Base-by-base conservation (phyloP, 1,140 invertebrate species). In the Lordiphosa collinella region DNA sequence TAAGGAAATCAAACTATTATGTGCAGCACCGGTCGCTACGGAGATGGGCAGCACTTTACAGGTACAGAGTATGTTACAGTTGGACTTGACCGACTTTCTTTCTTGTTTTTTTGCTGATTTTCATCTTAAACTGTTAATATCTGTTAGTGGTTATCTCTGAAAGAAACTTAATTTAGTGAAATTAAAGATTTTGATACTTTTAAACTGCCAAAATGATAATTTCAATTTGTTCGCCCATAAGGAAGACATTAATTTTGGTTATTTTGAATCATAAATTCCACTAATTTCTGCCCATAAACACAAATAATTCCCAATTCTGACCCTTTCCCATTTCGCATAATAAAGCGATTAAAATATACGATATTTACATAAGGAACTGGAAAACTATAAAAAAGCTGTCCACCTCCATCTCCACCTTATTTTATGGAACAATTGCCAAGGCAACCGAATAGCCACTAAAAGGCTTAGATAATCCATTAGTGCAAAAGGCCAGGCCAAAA, bases 381-480 rank as follows among this genome's bases (percentile, higher is more conserved):
- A 53, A n/a, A n/a, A 9, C 1, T 10, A 2, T 22, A 46, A 16
- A 35, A 31, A 54, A 62, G 49, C 65, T 69, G 66, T 69, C 64
- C 65, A 69, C 55, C 12, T 47, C 35, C n/a, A 13, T n/a, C 29
- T 6, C 18, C 18, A 22, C 3, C 18, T 22, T 5, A 2, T 5
- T 22, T 22, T 22, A n/a, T 31, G 51, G 40, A 62, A 56, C 51
- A 56, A 58, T 75, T 59, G 43, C 76, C 76, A 61, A 55, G 68
- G 63, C 76, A 84, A 72, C 71, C 72, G 41, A 72, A 84, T 73
- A 72, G 72, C 78, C 64, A 72, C 78, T 84, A 84, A 84, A 84
- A 73, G 78, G 76, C 78, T 82, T 82, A 82, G 78, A 82, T 82
- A 84, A 84, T 84, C 78, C 78, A 84, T 84, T 84, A 84, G 78